A percentile compares a stretch with the other conserved stretches of the same genome.
These are phyloP conservation scores for Dendrolimus kikuchii DNA, from an alignment of 1,140 invertebrate genomes.

Conservation along the genomic window DNA sequence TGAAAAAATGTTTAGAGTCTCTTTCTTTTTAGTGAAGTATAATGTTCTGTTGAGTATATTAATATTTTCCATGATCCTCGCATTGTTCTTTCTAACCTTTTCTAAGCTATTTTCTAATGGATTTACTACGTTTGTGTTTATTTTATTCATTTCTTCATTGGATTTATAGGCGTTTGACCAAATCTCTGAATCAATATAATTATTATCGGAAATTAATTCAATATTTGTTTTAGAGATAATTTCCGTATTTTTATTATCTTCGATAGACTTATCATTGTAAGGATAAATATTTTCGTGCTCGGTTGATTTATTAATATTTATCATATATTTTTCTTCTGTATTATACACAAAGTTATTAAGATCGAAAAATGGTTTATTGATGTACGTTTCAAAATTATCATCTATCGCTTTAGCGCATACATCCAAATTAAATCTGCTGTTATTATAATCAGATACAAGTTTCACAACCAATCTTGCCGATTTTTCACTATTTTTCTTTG, in stretches of 20 bases:
- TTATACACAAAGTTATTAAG: too few relatives aligned
- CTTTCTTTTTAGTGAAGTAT: conserved; percentile 60
- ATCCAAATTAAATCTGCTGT: conserved; percentile 44
- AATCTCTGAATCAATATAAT: too few relatives aligned
- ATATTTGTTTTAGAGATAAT: too few relatives aligned
- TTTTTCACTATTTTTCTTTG: conserved; percentile 38
- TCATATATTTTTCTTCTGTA: too few relatives aligned
- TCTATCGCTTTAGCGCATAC: conserved; percentile 36
- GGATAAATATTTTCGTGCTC: too few relatives aligned
- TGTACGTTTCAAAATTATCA: conserved; percentile 7
- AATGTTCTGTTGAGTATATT: conserved; percentile 60
- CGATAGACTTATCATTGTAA: too few relatives aligned
- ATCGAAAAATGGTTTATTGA: conserved; percentile 4
- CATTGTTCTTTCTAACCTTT: conserved; percentile 65
- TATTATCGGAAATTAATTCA: too few relatives aligned
- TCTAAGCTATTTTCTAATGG: conserved; percentile 59
- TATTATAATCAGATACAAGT: conserved; percentile 36
- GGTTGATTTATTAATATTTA: too few relatives aligned
- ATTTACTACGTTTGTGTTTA: conserved; percentile 14
- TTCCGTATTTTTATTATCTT: too few relatives aligned
- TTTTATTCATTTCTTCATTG: too few relatives aligned
- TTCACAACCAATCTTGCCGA: conserved; percentile 47
- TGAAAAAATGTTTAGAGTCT: conserved; percentile 42
- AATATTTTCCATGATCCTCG: conserved; percentile 63
- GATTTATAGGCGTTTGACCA: too few relatives aligned